Base-by-base conservation (phyloP, 2,113 vertebrate species). In the Castor canadensis region DNA sequence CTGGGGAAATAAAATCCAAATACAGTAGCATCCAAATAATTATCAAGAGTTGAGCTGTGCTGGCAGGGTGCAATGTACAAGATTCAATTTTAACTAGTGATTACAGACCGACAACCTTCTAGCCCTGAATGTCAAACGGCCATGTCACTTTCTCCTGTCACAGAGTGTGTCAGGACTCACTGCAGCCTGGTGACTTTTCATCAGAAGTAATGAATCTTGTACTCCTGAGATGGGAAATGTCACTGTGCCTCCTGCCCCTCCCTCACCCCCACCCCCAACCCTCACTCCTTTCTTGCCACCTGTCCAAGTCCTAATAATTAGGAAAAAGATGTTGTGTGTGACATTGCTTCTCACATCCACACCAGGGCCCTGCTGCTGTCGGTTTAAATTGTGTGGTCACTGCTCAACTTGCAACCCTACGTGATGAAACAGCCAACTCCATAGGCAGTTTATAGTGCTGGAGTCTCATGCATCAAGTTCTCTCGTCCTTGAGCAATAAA, bases 71-170 rank as follows among this genome's bases (percentile, higher is more conserved):
- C 85, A 98, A 96, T 96, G 96, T 95, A 97, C 95, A 98, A 98
- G 96, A 98, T 98, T 98, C 97, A 98, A 96, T 98, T 98, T 98
- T 98, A 98, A 98, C 97, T 97, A 97, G 97, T 98, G 97, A 98
- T 98, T 98, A 98, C 96, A 98, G 96, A 86, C 93, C 52, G 35
- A 89, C 87, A 98, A 97, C 96, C 97, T 97, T 97, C 92, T 97
- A 98, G 95, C 95, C 96, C 97, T 97, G 97, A 98, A 98, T 98
- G 98, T 98, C 98, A 98, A 98, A 98, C 2, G 97, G 95, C 93
- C 97, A 95, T 97, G 98, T 98, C 97, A 98, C 97, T 97, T 98
- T 97, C 96, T 97, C 83, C 97, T 54, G 20, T 97, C 97, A 98
- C 72, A 2, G 85, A 97, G 67, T 8, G 52, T 96, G 93, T 98